Base-by-base conservation (phyloP, 2,888 invertebrate species). In the Caenorhabditis afra region DNA sequence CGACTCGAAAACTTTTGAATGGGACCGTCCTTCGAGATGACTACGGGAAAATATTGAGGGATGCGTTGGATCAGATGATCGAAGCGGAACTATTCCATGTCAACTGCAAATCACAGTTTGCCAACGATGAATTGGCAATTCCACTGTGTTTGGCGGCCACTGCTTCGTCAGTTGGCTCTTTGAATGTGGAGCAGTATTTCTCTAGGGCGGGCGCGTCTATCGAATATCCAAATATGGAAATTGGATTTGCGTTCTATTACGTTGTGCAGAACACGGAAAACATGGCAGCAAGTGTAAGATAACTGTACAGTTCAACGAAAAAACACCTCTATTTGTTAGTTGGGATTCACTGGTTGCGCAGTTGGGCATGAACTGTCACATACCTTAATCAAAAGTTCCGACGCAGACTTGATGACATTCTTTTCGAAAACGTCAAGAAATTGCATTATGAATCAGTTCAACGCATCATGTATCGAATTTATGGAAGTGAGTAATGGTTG, bases 391-490 rank as follows among this genome's bases (percentile, higher is more conserved):
- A 20, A n/a, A 16, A 4, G 35, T 16, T 47, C 16, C 7, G n/a
- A 37, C 2, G 35, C 44, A 8, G 8, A 20, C 1, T 10, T 18
- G 0, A 18, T 62, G 8, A 53, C 71, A 0, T 37, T 39, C 7
- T 71, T 62, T 16, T 71, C 71, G 0, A 14, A 59, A n/a, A 4
- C 23, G 0, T 37, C 45, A 1, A 47, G 37, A 18, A n/a, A 71
- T 5, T 71, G 71, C 49, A 62, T 71, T 4, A 55, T 61, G 37
- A 61, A 53, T 29, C 71, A 62, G 18, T 71, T 39, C 29, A 62
- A 62, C 39, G 4, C 47, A 0, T 62, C 71, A 23, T 71, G 71
- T 16, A 14, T 0, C 0, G 47, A 55, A 22, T 71, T 16, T 14
- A 55, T 47, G 37, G 71, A 71, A 29, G 55, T 55, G n/a, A n/a